Evolutionary conservation across 2,888 invertebrate species (phyloP), one percentile per base, ranked within the genome.

Genomic region (Eupithecia centaureata): DNA sequence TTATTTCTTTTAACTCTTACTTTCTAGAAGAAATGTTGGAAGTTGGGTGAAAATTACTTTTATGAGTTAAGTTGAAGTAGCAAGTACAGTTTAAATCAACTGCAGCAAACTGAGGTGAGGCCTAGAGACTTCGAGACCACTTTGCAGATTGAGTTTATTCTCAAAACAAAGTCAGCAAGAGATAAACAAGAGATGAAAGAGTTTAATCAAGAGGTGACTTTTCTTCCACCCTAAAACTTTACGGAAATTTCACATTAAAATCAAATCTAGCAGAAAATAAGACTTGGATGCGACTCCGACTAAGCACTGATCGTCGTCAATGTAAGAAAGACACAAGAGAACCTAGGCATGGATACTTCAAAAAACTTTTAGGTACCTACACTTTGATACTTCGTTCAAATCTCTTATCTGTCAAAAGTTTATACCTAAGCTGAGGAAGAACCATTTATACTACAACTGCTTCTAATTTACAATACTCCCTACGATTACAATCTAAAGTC

Each of bases 111-210:
- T 28, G 56, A 32, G 56, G 18, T 18, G 56, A 28, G 28, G 28
- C 27, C 18, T 30, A n/a, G 12, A 57, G 51, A 63, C 42, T 68
- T 58, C 28, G 28, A 58, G 52, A 58, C 56, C 61, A 61, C 68
- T 68, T 64, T n/a, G 56, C 27, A 56, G 63, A 58, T 57, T 35
- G 18, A 61, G 64, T 61, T 68, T 33, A 33, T 33, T 35, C 35
- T 15, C 5, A 35, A 35, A 35, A 35, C 15, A 35, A 35, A 35
- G n/a, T 15, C 35, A 15, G 5, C 35, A 15, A 22, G 38, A 38
- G n/a, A 47, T 22, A 47, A 22, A 22, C 22, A 47, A 47, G 47
- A 22, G 22, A 42, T 42, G 8, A 42, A 42, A 42, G 12, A 22
- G 22, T 47, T 42, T 8, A 42, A 22, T 47, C 47, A 22, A 47